Evolutionary conservation across 2,797 vertebrate species (phyloP), one percentile per base, ranked within the genome.

Genomic region (Lemur catta): DNA sequence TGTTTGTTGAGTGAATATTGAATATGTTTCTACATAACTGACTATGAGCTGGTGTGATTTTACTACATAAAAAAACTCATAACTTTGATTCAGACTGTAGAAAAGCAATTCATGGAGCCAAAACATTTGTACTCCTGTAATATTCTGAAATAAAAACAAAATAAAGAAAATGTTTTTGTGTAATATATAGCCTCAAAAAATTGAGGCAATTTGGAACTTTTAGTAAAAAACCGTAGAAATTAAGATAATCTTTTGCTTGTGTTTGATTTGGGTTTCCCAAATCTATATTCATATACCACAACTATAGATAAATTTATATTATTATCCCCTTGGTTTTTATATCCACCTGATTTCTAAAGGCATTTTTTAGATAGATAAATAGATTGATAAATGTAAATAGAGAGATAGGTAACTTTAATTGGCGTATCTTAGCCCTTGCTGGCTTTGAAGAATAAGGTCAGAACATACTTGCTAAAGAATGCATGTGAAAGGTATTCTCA

Each of bases 1-100:
- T 90, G 30, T 79, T 94, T 97, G 14, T 84, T 95, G 50, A 93
- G 33, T 86, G 69, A 94, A 55, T 96, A 93, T 61, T 94, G 41
- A 84, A 89, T 75, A 74, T 80, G 30, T 59, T 91, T 90, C 90
- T 78, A 46, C 41, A 72, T 92, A 85, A 81, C 61, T 65, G 65
- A 67, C 14, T 85, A 14, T 69, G 30, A 93, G 15, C 76, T 94
- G 38, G 13, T 95, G 1, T 95, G 26, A 80, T 65, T 95, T 93
- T 24, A 46, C 35, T 38, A 28, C 30, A 46, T 55, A 55, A 69
- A 88, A 97, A 93, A 75, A 95, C 11, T 59, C 26, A 28, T 28
- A 59, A 59, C 57, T 59, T 59, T 59, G 57, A 28, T 26, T 59
- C 10, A 59, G 28, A 28, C 26, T 59, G 57, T 28, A 28, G 24